phyloP scores from a whole-genome alignment of 1,140 invertebrate species.

The Atopsyche davidsoni region DNA sequence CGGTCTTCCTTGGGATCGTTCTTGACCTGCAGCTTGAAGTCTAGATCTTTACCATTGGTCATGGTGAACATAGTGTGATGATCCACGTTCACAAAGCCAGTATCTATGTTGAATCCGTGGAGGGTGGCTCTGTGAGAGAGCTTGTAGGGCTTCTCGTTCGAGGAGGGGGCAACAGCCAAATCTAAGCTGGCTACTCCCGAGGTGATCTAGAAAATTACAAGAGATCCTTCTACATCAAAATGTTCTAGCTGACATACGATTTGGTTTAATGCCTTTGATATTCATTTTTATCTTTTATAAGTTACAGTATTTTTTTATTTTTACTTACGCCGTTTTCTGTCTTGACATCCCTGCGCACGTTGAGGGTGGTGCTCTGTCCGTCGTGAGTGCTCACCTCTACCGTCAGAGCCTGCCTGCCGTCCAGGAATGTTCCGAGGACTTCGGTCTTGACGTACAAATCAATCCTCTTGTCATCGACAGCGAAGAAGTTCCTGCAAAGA shows the following conservation, averaged over 20 bases:
- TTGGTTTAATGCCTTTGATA: too few relatives aligned
- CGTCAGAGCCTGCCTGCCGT: conserved; percentile 44
- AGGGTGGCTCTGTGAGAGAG: conserved; percentile 38
- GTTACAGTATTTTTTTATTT: too few relatives aligned
- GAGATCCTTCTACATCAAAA: too few relatives aligned
- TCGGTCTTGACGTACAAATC: conserved; percentile 49
- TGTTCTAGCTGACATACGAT: too few relatives aligned
- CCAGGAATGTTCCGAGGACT: conserved; percentile 34
- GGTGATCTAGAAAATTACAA: too few relatives aligned
- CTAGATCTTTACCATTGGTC: conserved; percentile 4
- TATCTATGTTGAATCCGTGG: conserved; percentile 33
- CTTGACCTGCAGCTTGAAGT: conserved; percentile 4
- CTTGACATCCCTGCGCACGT: conserved; percentile 30
- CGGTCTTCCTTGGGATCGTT: background rate
- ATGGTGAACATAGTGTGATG: conserved; percentile 1
- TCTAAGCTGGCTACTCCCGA: too few relatives aligned
- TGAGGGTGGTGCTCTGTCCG: conserved; percentile 47
- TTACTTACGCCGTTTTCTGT: conserved; percentile 6
- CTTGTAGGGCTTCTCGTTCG: conserved; percentile 41
- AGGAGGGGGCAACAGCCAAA: background rate
- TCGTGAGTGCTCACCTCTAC: conserved; percentile 55
- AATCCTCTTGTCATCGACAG: conserved; percentile 49
- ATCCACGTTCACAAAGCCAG: background rate
- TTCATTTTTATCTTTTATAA: too few relatives aligned
- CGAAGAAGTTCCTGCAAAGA: conserved; percentile 48